phyloP scores from a whole-genome alignment of 2,113 vertebrate genomes.

The Thamnophis sirtalis region DNA sequence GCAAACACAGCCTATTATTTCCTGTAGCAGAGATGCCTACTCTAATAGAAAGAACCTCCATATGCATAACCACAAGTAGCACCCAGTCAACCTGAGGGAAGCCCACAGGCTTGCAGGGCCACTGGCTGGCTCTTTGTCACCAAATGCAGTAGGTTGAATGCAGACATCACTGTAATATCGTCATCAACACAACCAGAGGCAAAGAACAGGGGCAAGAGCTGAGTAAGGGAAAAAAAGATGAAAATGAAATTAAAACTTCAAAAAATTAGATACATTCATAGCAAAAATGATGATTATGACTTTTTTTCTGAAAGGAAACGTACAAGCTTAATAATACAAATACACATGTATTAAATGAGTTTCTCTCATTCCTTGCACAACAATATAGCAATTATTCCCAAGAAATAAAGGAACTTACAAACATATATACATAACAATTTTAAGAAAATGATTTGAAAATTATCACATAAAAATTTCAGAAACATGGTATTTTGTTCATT shows the following conservation, averaged over 20 bases:
- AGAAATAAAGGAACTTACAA: neutral
- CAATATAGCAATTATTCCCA: neutral
- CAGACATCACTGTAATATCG: slow-evolving; percentile 92
- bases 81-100: slow-evolving; percentile 95
- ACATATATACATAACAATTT: neutral
- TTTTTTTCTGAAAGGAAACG: slow-evolving; percentile 33
- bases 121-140: slow-evolving; percentile 97
- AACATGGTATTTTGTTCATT: slow-evolving; percentile 35
- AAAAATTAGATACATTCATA: slow-evolving; percentile 62
- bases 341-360: fast-evolving
- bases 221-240: slow-evolving; percentile 74
- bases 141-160: slow-evolving; percentile 99
- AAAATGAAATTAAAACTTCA: slow-evolving; percentile 71
- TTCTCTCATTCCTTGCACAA: slow-evolving; percentile 6
- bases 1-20: slow-evolving; percentile 57
- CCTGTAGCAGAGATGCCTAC: slow-evolving; percentile 77
- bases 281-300: slow-evolving; percentile 52
- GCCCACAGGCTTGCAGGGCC: slow-evolving; percentile 92
- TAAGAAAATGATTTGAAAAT: neutral
- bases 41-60: slow-evolving; percentile 65
- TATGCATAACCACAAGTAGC: slow-evolving; percentile 77
- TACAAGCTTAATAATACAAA: slow-evolving; percentile 28
- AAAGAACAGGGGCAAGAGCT: slow-evolving; percentile 79
- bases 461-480: slow-evolving; percentile 33
- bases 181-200: slow-evolving; percentile 79